Percentiles rank a stretch among this genome's conserved stretches.
Conservation (phyloP, 2,797 vertebrate species). For the Bucorvus abyssinicus region DNA sequence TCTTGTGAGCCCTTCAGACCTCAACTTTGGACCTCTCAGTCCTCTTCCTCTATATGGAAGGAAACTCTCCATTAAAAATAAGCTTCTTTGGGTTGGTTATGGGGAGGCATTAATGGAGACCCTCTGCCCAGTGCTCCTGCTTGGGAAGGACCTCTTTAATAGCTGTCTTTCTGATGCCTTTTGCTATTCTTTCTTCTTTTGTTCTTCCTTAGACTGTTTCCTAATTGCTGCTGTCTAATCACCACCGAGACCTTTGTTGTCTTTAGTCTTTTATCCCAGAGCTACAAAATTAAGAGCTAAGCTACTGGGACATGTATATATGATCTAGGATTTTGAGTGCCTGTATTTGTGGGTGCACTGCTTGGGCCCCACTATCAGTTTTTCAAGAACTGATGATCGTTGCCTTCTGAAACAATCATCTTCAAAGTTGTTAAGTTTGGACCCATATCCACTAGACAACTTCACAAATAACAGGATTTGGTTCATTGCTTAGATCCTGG, state of each 20-base stretch:
- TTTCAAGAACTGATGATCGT: background rate
- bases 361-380: background rate
- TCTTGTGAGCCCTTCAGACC: constrained; percentile 42
- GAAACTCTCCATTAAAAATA: background rate
- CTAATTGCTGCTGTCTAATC: constrained; percentile 33
- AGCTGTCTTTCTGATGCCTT: constrained; percentile 55
- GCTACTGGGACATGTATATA: background rate
- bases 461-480: background rate
- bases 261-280: background rate
- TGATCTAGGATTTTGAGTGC: background rate
- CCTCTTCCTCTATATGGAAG: background rate
- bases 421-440: background rate
- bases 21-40: constrained; percentile 17
- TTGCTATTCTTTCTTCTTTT: constrained; percentile 24
- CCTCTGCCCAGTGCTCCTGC: constrained; percentile 70
- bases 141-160: constrained; percentile 41
- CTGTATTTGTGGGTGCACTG: background rate
- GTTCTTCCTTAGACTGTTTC: constrained; percentile 8
- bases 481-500: background rate
- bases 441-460: background rate
- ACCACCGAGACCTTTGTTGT: background rate
- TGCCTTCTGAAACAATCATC: background rate
- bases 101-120: background rate
- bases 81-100: background rate
- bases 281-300: background rate